Evolutionary conservation across 2,113 vertebrate species (phyloP).

Genomic region (Crotalus tigris): DNA sequence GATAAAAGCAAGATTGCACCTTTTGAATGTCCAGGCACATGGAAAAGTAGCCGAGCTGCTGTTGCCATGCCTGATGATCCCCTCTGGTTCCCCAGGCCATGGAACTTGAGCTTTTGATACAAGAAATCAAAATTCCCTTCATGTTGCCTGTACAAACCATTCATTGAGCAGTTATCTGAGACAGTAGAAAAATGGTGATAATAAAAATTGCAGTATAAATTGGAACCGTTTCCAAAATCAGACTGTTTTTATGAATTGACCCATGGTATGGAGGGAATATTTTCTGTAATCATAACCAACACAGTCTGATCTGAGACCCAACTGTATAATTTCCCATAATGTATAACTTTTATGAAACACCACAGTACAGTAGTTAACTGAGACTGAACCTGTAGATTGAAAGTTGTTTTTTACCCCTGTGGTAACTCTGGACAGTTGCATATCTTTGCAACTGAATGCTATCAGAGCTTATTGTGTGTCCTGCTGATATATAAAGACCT

Average conservation of each 20-base stretch:
- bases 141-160: background rate
- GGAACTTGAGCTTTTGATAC: background rate
- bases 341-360: background rate
- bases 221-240: background rate
- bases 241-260: background rate
- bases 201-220: background rate
- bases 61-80: background rate
- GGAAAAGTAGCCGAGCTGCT: background rate
- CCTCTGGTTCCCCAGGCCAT: background rate
- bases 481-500: background rate
- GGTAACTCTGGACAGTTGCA: background rate
- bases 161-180: background rate
- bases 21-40: background rate
- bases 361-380: background rate
- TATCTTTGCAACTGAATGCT: background rate
- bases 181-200: background rate
- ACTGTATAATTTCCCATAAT: background rate
- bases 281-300: background rate
- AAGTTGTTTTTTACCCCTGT: background rate
- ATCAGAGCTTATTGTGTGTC: background rate
- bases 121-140: background rate
- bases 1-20: background rate
- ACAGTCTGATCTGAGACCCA: background rate
- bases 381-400: background rate
- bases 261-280: background rate